These are phyloP conservation scores for Spatula versicolor DNA, from an alignment of 2,797 vertebrate species.

Conservation along the genomic window DNA sequence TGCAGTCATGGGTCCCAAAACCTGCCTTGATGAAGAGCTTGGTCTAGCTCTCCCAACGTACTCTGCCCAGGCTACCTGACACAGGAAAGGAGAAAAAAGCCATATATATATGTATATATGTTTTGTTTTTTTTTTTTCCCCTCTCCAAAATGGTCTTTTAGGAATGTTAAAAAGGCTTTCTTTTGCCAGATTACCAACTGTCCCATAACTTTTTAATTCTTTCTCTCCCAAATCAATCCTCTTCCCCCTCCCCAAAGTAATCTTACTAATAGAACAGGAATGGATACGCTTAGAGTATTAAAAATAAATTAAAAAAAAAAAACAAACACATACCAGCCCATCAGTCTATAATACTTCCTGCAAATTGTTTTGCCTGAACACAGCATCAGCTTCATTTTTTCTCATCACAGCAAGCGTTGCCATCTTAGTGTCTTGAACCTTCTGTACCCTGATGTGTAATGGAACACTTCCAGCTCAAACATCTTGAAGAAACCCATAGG, in stretches of 20 bases:
- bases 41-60: not conserved
- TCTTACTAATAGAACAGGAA: not conserved
- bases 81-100: not conserved
- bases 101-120: no score
- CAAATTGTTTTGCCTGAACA: not conserved
- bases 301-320: not conserved
- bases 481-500: not conserved
- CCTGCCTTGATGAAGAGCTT: accelerated
- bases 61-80: not conserved
- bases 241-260: not conserved
- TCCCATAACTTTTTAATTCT: not conserved
- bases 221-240: not conserved
- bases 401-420: not conserved
- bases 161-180: not conserved
- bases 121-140: not conserved
- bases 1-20: not conserved
- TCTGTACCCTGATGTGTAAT: not conserved
- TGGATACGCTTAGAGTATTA: not conserved
- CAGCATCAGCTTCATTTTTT: not conserved
- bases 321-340: not conserved
- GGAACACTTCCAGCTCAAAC: not conserved
- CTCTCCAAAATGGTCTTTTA: not conserved
- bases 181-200: not conserved
- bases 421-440: not conserved
- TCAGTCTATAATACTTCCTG: not conserved